phyloP scores from a whole-genome alignment of 1,140 invertebrate genomes.

The Drosophila fuyamai region DNA sequence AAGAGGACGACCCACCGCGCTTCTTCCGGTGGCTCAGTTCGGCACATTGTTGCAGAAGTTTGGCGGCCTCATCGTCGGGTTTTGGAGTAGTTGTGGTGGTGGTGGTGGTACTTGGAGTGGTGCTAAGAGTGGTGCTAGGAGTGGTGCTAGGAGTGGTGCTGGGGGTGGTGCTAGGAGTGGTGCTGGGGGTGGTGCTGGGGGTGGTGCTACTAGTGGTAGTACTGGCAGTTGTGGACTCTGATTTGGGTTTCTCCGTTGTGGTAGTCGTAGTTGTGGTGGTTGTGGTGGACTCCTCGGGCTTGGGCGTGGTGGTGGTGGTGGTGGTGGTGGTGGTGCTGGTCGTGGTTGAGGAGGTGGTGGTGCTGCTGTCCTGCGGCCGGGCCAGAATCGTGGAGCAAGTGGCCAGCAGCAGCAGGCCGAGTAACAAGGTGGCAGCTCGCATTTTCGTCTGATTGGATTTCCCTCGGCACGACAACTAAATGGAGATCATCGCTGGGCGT shows the following conservation, averaged over 20 bases:
- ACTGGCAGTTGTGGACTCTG: conserved; percentile 18
- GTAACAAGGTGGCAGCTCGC: conserved; percentile 32
- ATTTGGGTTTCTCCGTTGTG: conserved; percentile 23
- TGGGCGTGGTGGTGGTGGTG: conserved; percentile 17
- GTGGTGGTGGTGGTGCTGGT: neutral
- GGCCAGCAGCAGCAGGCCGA: conserved; percentile 49
- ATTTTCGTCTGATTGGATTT: conserved; percentile 44
- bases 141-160: conserved; percentile 2
- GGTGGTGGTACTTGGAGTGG: conserved; percentile 2
- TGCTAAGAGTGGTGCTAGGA: conserved; percentile 7
- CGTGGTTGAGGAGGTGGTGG: neutral
- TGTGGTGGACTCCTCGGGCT: conserved; percentile 20
- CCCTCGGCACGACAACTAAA: conserved; percentile 59
- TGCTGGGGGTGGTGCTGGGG: conserved; percentile 12
- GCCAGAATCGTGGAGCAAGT: conserved; percentile 35
- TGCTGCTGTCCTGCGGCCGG: conserved; percentile 41
- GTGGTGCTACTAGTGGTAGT: conserved; percentile 2
- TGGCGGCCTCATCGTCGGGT: conserved; percentile 38
- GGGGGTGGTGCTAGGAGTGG: conserved; percentile 15
- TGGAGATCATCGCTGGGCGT: conserved; percentile 26
- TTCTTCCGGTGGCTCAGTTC: conserved; percentile 54
- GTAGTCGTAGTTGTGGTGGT: conserved; percentile 21
- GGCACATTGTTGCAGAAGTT: conserved; percentile 57
- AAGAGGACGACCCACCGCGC: conserved; percentile 57
- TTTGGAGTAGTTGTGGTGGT: conserved; percentile 38